These are phyloP conservation scores for Colletes gigas DNA, from an alignment of 1,140 invertebrate species.

Conservation along the genomic window DNA sequence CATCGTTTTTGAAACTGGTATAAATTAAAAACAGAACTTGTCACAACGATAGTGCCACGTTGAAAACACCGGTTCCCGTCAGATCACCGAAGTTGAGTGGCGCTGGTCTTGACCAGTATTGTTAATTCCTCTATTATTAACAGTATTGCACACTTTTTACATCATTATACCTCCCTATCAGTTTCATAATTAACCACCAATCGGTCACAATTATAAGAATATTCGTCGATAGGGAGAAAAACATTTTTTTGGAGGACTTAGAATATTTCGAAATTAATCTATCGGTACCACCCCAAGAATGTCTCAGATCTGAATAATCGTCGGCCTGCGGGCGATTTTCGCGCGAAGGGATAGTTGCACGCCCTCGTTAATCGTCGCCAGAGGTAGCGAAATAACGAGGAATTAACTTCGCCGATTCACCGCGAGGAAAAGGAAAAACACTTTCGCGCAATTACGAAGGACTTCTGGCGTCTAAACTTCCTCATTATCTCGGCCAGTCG, in stretches of 20 bases:
- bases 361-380: slow-evolving; percentile 59
- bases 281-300: background rate
- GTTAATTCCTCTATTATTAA: too few relatives aligned
- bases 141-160: too few relatives aligned
- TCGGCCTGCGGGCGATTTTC: slow-evolving; percentile 36
- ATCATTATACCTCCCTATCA: too few relatives aligned
- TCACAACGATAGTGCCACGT: too few relatives aligned
- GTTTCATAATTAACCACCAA: too few relatives aligned
- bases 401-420: slow-evolving; percentile 57
- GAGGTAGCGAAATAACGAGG: slow-evolving; percentile 63
- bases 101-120: too few relatives aligned
- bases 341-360: background rate
- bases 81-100: too few relatives aligned
- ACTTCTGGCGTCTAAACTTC: slow-evolving; percentile 25
- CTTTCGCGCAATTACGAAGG: slow-evolving; percentile 44
- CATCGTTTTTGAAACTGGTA: too few relatives aligned
- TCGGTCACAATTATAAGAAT: too few relatives aligned
- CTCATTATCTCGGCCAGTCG: slow-evolving; percentile 50
- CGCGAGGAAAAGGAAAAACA: slow-evolving; percentile 50
- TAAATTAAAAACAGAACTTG: too few relatives aligned
- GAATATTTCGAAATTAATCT: slow-evolving; percentile 49
- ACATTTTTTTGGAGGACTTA: background rate
- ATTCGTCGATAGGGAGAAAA: too few relatives aligned
- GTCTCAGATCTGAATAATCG: slow-evolving; percentile 39
- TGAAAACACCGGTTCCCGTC: too few relatives aligned